These are phyloP conservation scores for Myotis lucifugus DNA, from an alignment of 2,113 vertebrate genomes.

Conservation along the genomic window DNA sequence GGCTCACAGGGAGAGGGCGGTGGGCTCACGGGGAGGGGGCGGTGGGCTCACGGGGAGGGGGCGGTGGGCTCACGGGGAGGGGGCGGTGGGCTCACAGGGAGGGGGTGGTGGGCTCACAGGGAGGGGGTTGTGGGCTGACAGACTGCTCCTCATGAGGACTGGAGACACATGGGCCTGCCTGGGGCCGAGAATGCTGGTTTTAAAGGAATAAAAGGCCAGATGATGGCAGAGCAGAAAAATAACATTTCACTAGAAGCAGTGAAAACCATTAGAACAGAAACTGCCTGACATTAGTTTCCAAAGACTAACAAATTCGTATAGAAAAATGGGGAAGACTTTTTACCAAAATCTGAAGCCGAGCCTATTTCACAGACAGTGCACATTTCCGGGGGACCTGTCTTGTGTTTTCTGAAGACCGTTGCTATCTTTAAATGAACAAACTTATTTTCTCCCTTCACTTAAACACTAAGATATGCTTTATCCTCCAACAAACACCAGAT, in stretches of 20 bases:
- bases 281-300: not conserved
- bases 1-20: too few relatives aligned
- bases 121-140: too few relatives aligned
- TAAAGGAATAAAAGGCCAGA: not conserved
- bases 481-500: constrained; percentile 17
- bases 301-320: not conserved
- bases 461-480: constrained; percentile 38
- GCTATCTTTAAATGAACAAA: constrained; percentile 49
- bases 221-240: not conserved
- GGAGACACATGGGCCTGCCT: not conserved
- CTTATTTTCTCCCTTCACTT: constrained; percentile 1
- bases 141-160: not conserved
- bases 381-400: not conserved
- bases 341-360: not conserved
- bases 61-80: not conserved
- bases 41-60: too few relatives aligned
- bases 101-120: too few relatives aligned
- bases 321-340: not conserved
- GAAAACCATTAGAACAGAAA: not conserved
- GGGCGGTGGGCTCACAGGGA: too few relatives aligned
- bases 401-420: not conserved
- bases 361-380: not conserved
- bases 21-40: too few relatives aligned
- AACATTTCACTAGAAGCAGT: not conserved
- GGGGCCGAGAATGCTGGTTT: not conserved